phyloP scores from a whole-genome alignment of 2,113 vertebrate genomes.

The Serilophus lunatus region DNA sequence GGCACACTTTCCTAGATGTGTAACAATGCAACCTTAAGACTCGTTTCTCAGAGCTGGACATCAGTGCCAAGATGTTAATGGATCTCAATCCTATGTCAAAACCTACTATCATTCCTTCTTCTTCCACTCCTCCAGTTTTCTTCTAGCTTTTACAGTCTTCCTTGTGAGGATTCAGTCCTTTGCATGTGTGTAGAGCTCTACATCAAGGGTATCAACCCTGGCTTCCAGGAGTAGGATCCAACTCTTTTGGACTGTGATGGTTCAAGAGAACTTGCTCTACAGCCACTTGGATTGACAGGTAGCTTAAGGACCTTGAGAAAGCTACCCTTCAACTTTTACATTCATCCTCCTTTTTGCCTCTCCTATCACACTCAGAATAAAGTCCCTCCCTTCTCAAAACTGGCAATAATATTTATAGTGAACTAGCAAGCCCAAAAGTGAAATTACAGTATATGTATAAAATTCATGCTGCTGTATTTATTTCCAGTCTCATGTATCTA shows the following conservation, averaged over 20 bases:
- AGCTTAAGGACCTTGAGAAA: not conserved
- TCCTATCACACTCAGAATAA: not conserved
- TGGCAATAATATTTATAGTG: not conserved
- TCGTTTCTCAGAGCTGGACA: not conserved
- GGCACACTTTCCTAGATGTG: not conserved
- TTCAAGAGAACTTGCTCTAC: not conserved
- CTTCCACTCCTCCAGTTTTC: not conserved
- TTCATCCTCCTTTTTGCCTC: not conserved
- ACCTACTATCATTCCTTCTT: not conserved
- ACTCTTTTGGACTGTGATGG: not conserved
- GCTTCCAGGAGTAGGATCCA: not conserved
- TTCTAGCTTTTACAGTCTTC: not conserved
- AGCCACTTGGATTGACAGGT: not conserved
- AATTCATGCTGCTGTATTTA: not conserved
- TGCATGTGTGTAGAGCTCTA: rapidly evolving
- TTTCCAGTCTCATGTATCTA: not conserved
- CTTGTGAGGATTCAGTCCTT: not conserved
- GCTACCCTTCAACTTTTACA: not conserved
- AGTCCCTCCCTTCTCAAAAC: not conserved
- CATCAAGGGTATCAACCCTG: not conserved
- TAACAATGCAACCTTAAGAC: not conserved
- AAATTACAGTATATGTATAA: not conserved
- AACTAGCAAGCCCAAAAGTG: not conserved
- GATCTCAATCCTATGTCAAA: not conserved
- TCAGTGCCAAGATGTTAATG: not conserved